Evolutionary conservation across 2,888 invertebrate species (phyloP).

Genomic region (Eremobia ochroleuca): DNA sequence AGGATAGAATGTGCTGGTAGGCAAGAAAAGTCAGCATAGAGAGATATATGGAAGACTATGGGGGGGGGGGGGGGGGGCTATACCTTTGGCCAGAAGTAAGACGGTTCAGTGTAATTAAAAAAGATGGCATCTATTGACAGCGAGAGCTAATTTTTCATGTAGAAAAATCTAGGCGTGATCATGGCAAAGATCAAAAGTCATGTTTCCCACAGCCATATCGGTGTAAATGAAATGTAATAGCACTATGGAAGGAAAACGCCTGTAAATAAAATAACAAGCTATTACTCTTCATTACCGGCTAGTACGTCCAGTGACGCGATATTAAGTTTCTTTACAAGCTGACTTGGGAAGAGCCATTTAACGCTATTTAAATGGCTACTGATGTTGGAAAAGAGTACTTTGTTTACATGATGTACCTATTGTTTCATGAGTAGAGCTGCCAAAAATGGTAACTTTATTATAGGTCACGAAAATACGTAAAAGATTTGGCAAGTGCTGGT

Average conservation of each 20-base stretch:
- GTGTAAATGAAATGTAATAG: not conserved
- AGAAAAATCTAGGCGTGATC: not conserved
- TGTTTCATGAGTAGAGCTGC: conserved; percentile 6
- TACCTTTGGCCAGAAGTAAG: not conserved
- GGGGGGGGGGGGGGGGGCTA: too few relatives aligned
- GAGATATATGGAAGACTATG: not conserved
- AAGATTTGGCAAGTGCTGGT: not conserved
- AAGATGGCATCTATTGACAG: not conserved
- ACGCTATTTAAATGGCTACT: conserved; percentile 25
- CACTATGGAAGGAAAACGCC: not conserved
- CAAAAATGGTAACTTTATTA: not conserved
- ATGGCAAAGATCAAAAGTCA: conserved; percentile 5
- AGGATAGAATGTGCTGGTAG: too few relatives aligned
- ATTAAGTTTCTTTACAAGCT: conserved; percentile 43
- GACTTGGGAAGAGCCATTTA: conserved; percentile 19
- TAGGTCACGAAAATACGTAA: not conserved
- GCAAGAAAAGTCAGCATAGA: not conserved
- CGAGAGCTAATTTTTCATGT: not conserved
- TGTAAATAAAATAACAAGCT: conserved; percentile 20
- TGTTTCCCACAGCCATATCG: not conserved
- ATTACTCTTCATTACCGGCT: conserved; percentile 42
- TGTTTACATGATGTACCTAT: conserved; percentile 17
- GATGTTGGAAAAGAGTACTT: not conserved
- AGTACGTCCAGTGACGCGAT: not conserved
- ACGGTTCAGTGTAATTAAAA: not conserved